Percentiles rank a stretch among this genome's conserved stretches.
phyloP scores from a whole-genome alignment of 1,140 invertebrate genomes.

The Pseudoatta argentina region DNA sequence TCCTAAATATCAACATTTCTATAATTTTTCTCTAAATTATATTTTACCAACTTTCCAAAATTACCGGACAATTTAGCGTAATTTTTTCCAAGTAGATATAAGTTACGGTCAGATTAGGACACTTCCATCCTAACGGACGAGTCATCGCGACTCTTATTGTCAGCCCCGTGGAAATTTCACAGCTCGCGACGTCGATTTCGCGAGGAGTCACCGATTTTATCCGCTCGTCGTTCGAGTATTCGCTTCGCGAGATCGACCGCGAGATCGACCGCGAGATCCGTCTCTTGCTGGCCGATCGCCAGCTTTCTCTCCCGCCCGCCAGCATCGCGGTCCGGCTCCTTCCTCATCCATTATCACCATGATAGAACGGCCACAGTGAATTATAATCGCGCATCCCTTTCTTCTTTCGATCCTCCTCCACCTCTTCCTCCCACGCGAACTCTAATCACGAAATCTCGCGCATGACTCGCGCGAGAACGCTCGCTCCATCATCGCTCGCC shows the following conservation, averaged over 20 bases:
- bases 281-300: constrained; percentile 23
- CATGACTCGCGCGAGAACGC: constrained; percentile 38
- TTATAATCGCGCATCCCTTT: constrained; percentile 33
- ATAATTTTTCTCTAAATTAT: no score
- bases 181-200: constrained; percentile 1
- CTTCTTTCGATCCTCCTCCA: not conserved
- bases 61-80: no score
- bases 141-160: not conserved
- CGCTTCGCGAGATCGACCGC: constrained; percentile 14
- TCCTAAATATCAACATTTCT: no score
- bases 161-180: not conserved
- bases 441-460: constrained; percentile 51
- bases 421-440: not conserved
- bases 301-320: constrained; percentile 51
- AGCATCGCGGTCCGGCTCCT: not conserved
- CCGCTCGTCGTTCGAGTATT: not conserved
- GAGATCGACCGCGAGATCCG: constrained; percentile 33
- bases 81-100: no score
- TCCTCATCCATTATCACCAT: constrained; percentile 27
- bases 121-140: not conserved
- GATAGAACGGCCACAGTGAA: constrained; percentile 16
- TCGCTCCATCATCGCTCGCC: constrained; percentile 28
- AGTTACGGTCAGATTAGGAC: no score
- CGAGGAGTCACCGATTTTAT: not conserved
- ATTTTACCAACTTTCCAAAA: no score